A percentile compares a stretch with the other conserved stretches of the same genome.
phyloP scores from a whole-genome alignment of 1,140 invertebrate species.

The Stegodyphus mimosarum region DNA sequence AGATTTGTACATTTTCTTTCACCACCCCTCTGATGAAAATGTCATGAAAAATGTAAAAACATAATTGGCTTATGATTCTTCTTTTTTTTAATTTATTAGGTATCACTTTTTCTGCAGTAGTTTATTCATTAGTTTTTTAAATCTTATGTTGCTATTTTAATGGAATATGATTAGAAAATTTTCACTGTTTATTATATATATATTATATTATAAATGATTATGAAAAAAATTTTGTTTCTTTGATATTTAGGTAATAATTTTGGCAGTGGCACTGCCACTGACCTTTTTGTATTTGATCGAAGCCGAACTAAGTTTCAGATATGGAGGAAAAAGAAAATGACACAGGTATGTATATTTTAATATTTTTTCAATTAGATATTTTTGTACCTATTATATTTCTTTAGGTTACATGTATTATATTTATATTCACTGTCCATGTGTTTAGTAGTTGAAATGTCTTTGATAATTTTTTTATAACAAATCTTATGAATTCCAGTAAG shows the following conservation, averaged over 20 bases:
- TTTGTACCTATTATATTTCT: background rate
- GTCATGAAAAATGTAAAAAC: no score
- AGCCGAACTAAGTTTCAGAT: conserved; percentile 18
- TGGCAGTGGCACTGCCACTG: conserved; percentile 56
- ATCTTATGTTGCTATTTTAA: no score
- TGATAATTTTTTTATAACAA: background rate
- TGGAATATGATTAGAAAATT: no score
- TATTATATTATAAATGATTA: background rate
- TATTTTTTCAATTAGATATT: background rate
- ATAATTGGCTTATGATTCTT: no score
- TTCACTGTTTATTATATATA: no score
- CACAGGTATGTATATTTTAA: background rate
- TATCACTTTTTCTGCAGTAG: no score
- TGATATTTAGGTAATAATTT: conserved; percentile 5
- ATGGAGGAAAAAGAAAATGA: conserved; percentile 43
- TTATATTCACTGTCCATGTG: background rate
- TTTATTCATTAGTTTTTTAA: no score
- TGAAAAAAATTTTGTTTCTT: background rate
- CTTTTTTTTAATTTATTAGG: no score
- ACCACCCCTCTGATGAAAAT: no score
- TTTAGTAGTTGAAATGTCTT: background rate
- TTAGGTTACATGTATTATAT: background rate
- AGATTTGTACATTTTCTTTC: no score
- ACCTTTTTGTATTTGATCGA: conserved; percentile 41
- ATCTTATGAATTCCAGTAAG: background rate